Evolutionary conservation across 2,113 vertebrate species (phyloP).

Genomic region (Melozone crissalis): DNA sequence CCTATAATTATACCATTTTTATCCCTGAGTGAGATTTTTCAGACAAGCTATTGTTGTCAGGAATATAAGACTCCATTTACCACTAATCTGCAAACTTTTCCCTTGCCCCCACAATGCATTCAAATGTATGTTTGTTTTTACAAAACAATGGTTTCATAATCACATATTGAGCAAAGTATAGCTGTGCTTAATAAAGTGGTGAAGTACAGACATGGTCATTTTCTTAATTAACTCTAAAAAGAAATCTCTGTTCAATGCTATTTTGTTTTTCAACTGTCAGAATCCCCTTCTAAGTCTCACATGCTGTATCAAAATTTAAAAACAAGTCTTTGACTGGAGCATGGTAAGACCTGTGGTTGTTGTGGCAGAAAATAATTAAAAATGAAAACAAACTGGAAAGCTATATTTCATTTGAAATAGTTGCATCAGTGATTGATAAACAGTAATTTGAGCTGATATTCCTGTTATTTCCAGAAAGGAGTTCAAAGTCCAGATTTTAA

Average conservation of each 20-base stretch:
- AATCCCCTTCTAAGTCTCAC: neutral
- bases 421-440: neutral
- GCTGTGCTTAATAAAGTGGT: conserved; percentile 38
- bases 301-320: neutral
- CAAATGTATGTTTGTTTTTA: conserved; percentile 49
- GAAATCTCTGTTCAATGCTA: neutral
- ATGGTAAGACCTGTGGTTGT: neutral
- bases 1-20: conserved; percentile 65
- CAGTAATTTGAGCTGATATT: neutral
- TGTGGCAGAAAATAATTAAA: neutral
- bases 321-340: neutral
- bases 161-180: conserved; percentile 26
- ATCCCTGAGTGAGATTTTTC: conserved; percentile 62
- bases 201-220: conserved; percentile 7
- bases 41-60: conserved; percentile 42
- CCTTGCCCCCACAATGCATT: conserved; percentile 41
- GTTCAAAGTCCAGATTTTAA: neutral
- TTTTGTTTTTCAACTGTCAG: conserved; percentile 10
- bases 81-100: conserved; percentile 37
- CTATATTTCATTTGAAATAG: neutral
- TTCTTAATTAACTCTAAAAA: conserved; percentile 40
- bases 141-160: conserved; percentile 41
- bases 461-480: neutral
- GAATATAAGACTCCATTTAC: conserved; percentile 47
- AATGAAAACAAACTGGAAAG: neutral